Evolutionary conservation across 2,888 invertebrate genomes (phyloP), one percentile per base, ranked within the genome.

Genomic region (Nomada ruficornis): DNA sequence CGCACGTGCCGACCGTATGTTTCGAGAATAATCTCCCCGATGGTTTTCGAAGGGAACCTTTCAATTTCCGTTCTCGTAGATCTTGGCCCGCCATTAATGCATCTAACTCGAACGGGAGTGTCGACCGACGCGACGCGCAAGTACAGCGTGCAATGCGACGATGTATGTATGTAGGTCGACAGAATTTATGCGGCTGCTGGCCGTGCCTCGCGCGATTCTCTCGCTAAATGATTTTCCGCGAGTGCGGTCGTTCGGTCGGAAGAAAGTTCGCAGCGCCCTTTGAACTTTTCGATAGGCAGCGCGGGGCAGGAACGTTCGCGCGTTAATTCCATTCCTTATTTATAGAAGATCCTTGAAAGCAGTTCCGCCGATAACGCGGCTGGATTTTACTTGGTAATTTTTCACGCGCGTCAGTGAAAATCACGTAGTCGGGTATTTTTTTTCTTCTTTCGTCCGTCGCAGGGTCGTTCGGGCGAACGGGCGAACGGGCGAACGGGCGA

Each of bases 1-100:
- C 85, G 90, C 91, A 91, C 91, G 91, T 91, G 91, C 89, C 90
- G 85, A 88, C 90, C 91, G 89, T 84, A 91, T 91, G 91, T 89
- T 89, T 86, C 84, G 59, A 84, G 86, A 75, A 85, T 80, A 79
- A 74, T 59, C 68, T 65, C 68, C 76, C 50, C 67, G 63, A 72
- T 69, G 72, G 60, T 78, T 77, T 77, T 47, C 62, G 62, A 84
- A 80, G 73, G 72, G 81, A 77, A 72, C 85, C 82, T 84, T 88
- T 83, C 86, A 81, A 88, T 89, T 88, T 90, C 89, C 89, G 87
- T 80, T 86, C 80, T 65, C 67, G 73, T 73, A 80, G 80, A 74
- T 80, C 80, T 69, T 62, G 15, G 63, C 15, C 26, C 62, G 50
- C 44, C 67, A 60, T 55, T 67, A 60, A 82, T 81, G 52, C 65